Evolutionary conservation across 2,113 vertebrate species (phyloP).

Genomic region (Eublepharis macularius): DNA sequence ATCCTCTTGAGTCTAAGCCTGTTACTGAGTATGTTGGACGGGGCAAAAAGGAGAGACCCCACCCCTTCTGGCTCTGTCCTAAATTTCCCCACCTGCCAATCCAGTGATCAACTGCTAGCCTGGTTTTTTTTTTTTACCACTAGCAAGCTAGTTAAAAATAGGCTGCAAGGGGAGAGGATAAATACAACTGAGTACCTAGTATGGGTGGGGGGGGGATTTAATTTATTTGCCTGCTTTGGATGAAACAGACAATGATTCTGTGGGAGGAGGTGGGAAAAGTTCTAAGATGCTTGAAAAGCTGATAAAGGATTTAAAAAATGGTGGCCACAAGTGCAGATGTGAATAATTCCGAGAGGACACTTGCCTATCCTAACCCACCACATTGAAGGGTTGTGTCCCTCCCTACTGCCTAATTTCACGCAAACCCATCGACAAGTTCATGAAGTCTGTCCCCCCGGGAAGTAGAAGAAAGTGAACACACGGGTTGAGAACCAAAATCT

Average conservation of each 20-base stretch:
- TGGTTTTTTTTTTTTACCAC: background rate
- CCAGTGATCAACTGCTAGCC: too few relatives aligned
- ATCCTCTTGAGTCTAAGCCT: too few relatives aligned
- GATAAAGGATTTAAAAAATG: background rate
- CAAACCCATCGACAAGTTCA: background rate
- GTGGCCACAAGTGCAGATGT: too few relatives aligned
- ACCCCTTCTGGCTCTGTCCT: background rate
- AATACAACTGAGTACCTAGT: background rate
- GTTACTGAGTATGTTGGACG: too few relatives aligned
- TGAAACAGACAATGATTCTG: background rate
- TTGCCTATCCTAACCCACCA: background rate
- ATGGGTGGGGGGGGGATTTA: too few relatives aligned
- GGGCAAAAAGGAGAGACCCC: background rate
- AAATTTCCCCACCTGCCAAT: background rate
- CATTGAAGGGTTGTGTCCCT: background rate
- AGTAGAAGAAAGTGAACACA: background rate
- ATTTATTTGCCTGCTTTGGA: too few relatives aligned
- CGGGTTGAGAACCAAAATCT: background rate
- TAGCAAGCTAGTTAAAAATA: background rate
- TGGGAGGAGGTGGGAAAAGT: background rate
- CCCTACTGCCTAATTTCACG: too few relatives aligned
- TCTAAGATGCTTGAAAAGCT: background rate
- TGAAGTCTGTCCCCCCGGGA: background rate
- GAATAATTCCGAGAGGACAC: background rate
- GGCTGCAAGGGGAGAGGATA: background rate